Evolutionary conservation across 2,113 vertebrate species (phyloP).

Genomic region (Oreocharis arfaki): DNA sequence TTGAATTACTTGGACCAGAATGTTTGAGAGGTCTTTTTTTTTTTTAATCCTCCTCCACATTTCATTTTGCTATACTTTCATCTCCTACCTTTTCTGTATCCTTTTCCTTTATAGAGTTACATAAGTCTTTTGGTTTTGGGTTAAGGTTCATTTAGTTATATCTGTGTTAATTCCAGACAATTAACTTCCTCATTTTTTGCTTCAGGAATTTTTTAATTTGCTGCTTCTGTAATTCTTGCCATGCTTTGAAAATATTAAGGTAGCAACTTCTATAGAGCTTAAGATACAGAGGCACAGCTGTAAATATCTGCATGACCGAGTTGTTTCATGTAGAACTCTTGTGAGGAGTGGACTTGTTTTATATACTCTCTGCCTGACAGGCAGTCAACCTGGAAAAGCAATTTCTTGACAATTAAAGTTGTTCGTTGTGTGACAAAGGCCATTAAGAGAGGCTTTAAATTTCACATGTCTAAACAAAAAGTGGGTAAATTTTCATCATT

Average conservation of each 20-base stretch:
- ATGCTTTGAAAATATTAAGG: not conserved
- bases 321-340: not conserved
- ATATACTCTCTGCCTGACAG: not conserved
- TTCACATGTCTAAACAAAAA: not conserved
- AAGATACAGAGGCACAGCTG: not conserved
- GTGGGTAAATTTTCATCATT: not conserved
- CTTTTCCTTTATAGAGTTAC: not conserved
- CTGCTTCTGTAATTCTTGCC: not conserved
- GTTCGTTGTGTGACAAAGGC: not conserved
- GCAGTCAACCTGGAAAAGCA: not conserved
- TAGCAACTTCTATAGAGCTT: not conserved
- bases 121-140: not conserved
- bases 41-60: accelerated
- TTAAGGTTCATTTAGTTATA: not conserved
- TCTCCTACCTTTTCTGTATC: not conserved
- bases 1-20: not conserved
- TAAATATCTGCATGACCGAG: not conserved
- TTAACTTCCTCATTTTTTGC: slow-evolving; percentile 25
- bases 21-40: not conserved
- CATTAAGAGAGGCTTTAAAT: not conserved
- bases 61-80: accelerated
- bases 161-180: not conserved
- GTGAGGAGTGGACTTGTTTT: not conserved
- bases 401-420: slow-evolving; percentile 2
- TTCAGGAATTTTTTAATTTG: slow-evolving; percentile 7